Percentiles rank a stretch among this genome's conserved stretches.
phyloP scores from a whole-genome alignment of 2,888 invertebrate genomes.

The Automeris io region DNA sequence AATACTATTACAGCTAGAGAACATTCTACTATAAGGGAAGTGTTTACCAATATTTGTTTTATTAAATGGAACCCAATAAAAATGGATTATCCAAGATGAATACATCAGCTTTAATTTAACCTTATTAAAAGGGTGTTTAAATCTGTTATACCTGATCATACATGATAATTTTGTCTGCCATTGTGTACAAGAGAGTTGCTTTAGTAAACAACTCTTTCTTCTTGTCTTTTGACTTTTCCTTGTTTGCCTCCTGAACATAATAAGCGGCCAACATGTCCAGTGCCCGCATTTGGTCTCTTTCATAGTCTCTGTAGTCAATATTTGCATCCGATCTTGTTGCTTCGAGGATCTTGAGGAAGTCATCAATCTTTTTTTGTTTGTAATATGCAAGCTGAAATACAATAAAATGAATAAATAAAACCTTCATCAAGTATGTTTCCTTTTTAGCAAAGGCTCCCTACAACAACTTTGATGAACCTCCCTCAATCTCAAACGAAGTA shows the following conservation, averaged over 20 bases:
- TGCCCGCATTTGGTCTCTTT: slow-evolving; percentile 98
- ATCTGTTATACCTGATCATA: slow-evolving; percentile 90
- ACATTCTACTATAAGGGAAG: too few relatives aligned
- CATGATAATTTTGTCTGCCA: slow-evolving; percentile 99
- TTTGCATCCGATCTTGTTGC: slow-evolving; percentile 91
- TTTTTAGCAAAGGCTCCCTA: too few relatives aligned
- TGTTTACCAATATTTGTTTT: too few relatives aligned
- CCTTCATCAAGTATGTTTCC: neutral
- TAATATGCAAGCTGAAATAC: slow-evolving; percentile 93
- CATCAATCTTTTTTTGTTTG: slow-evolving; percentile 93
- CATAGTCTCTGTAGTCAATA: slow-evolving; percentile 91
- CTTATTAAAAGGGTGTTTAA: neutral
- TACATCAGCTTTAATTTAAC: too few relatives aligned
- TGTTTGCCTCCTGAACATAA: slow-evolving; percentile 97
- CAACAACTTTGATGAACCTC: too few relatives aligned
- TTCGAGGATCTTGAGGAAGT: slow-evolving; percentile 96
- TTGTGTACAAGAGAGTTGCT: slow-evolving; percentile 97
- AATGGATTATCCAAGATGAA: too few relatives aligned
- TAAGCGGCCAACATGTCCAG: slow-evolving; percentile 98
- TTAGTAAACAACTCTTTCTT: slow-evolving; percentile 96
- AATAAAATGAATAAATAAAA: neutral
- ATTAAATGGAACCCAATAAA: too few relatives aligned
- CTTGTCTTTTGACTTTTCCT: slow-evolving; percentile 95
- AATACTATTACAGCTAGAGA: too few relatives aligned
- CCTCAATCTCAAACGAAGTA: too few relatives aligned